Evolutionary conservation across 2,113 vertebrate species (phyloP), one percentile per base, ranked within the genome.

Genomic region (Rhodinocichla rosea): DNA sequence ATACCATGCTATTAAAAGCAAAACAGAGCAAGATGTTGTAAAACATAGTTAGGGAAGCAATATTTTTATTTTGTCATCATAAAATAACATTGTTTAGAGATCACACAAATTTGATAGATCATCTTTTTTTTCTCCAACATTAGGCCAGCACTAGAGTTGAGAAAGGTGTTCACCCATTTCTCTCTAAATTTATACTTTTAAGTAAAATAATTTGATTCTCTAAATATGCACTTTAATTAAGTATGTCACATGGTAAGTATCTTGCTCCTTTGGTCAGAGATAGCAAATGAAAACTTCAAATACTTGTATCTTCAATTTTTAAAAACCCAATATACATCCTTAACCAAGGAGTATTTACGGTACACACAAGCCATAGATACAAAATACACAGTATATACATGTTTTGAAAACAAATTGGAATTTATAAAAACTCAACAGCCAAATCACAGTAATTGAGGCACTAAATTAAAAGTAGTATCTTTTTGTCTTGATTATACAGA

Each of bases 361-460:
- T 94, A 97, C 85, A 78, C 84, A 87, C 68, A 74, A 89, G 76
- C 92, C 82, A 92, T 90, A 92, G 87, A 97, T 97, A 97, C 97
- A 92, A 93, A 93, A 98, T 94, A 96, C 87, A 96, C 92, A 90
- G 92, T 97, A 98, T 87, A 83, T 94, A 97, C 89, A 97, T 75
- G 95, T 94, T 84, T 57, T 95, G 89, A 96, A 97, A 97, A 97
- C 94, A 98, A 97, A 97, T 93, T 96, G 90, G 95, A 97, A 96
- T 94, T 97, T 97, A 96, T 97, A 98, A 98, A 97, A 95, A 97
- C 92, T 97, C 89, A 98, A 98, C 91, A 96, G 97, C 95, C 97
- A 97, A 98, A 98, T 98, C 95, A 97, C 98, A 95, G 81, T 95
- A 98, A 96, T 90, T 91, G 98, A 98, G 97, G 97, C 97, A 98